A percentile compares a stretch with the other conserved stretches of the same genome.
Conservation (phyloP, 1,140 invertebrate species). For the Spodoptera litura region DNA sequence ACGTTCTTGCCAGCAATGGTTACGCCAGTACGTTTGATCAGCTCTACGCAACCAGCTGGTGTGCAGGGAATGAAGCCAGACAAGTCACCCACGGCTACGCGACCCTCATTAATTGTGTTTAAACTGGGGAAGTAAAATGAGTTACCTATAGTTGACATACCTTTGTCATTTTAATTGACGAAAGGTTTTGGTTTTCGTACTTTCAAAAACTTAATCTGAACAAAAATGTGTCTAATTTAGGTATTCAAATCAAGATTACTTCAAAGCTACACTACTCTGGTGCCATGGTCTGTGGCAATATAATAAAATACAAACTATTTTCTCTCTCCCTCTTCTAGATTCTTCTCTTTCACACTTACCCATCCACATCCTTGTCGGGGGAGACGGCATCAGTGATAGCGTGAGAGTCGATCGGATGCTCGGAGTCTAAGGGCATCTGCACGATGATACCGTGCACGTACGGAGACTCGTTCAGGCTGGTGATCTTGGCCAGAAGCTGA, state of each 20-base stretch:
- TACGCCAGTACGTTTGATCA: constrained; percentile 94
- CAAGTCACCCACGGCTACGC: constrained; percentile 93
- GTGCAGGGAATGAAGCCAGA: constrained; percentile 97
- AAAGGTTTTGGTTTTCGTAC: too few species aligned
- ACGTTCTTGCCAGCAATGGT: constrained; percentile 94
- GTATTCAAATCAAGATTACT: too few species aligned
- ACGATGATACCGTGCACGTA: constrained; percentile 98
- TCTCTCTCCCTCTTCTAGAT: too few species aligned
- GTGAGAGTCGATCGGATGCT: constrained; percentile 93
- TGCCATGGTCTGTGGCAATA: too few species aligned
- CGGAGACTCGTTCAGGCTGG: constrained; percentile 93
- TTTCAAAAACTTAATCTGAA: too few species aligned
- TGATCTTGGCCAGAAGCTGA: constrained; percentile 89
- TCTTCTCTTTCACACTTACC: constrained; percentile 86
- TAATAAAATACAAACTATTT: neutral
- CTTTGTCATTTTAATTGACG: too few species aligned
- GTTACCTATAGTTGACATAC: too few species aligned
- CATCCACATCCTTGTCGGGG: constrained; percentile 97
- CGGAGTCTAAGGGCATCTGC: constrained; percentile 97
- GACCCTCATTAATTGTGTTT: constrained; percentile 96
- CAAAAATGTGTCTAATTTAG: too few species aligned
- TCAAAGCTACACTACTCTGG: too few species aligned
- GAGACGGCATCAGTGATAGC: constrained; percentile 94
- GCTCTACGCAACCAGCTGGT: constrained; percentile 96
- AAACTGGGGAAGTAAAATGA: constrained; percentile 86